These are phyloP conservation scores for Exocentrus adspersus DNA, from an alignment of 2,888 invertebrate genomes.

Conservation along the genomic window DNA sequence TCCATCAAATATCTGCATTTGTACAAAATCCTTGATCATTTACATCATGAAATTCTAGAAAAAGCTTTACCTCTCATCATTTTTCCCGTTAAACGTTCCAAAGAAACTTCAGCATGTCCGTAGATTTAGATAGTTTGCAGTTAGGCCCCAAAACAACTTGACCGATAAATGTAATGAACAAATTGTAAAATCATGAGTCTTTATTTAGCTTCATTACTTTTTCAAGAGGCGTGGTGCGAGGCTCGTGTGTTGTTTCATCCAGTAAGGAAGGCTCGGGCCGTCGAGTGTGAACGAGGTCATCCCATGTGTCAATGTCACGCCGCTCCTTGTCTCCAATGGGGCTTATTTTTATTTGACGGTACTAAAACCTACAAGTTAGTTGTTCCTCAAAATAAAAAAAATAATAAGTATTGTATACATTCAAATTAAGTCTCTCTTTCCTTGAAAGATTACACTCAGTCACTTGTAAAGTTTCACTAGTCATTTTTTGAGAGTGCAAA, in stretches of 20 bases:
- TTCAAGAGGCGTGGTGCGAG: constrained; percentile 53
- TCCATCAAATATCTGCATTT: too few species aligned
- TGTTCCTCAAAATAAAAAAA: constrained; percentile 32
- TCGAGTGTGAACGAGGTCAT: constrained; percentile 19
- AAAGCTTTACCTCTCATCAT: too few species aligned
- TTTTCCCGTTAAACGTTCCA: background rate
- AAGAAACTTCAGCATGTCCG: background rate
- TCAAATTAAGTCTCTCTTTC: constrained; percentile 16
- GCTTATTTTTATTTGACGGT: constrained; percentile 62
- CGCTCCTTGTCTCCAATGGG: constrained; percentile 52
- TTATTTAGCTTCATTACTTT: constrained; percentile 60
- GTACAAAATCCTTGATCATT: too few species aligned
- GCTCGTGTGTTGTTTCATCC: constrained; percentile 36
- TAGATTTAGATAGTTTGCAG: constrained; percentile 12
- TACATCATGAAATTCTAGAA: too few species aligned
- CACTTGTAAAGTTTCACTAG: background rate
- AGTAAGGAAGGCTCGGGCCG: constrained; percentile 21
- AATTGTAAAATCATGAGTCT: constrained; percentile 51
- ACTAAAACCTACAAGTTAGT: constrained; percentile 58
- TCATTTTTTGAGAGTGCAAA: background rate
- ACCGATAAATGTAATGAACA: constrained; percentile 6
- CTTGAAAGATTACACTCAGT: background rate
- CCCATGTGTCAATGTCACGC: constrained; percentile 21
- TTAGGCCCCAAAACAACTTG: constrained; percentile 2
- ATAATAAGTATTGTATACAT: constrained; percentile 25